A percentile compares a stretch with the other conserved stretches of the same genome.
Conservation (phyloP, 2,113 vertebrate species). For the Coptodon rendalli region DNA sequence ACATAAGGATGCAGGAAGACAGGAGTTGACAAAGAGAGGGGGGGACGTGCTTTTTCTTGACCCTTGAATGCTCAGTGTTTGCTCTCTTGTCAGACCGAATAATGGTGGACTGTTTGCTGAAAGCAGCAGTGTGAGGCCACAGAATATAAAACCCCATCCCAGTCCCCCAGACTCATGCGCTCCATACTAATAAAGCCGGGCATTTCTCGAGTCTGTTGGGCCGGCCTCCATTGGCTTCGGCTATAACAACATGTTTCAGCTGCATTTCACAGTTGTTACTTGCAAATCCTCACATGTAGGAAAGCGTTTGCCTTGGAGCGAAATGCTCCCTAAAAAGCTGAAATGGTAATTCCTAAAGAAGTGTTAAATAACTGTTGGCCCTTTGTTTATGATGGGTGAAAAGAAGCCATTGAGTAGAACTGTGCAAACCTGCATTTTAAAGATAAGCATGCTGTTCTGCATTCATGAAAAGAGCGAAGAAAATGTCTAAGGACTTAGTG, state of each 20-base stretch:
- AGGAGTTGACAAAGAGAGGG: constrained; percentile 32
- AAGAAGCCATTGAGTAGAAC: constrained; percentile 38
- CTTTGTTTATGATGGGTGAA: constrained; percentile 45
- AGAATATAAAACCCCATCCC: constrained; percentile 56
- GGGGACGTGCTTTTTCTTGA: constrained; percentile 55
- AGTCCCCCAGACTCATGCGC: constrained; percentile 34
- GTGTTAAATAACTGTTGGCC: constrained; percentile 34
- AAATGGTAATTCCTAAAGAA: constrained; percentile 39
- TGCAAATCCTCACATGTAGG: constrained; percentile 34
- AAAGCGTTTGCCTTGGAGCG: constrained; percentile 8
- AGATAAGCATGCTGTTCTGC: constrained; percentile 48
- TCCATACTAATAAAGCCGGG: constrained; percentile 62
- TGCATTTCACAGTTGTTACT: constrained; percentile 54
- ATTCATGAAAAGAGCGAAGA: constrained; percentile 13
- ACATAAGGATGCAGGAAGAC: constrained; percentile 33
- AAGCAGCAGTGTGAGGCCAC: constrained; percentile 61
- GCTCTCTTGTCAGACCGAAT: constrained; percentile 69
- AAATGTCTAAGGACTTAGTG: constrained; percentile 15
- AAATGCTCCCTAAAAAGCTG: constrained; percentile 16
- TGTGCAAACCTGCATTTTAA: constrained; percentile 35
- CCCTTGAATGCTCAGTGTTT: constrained; percentile 67
- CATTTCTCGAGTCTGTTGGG: constrained; percentile 21
- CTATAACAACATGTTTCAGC: constrained; percentile 32
- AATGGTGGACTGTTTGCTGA: constrained; percentile 73
- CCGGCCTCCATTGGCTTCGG: constrained; percentile 21